Evolutionary conservation across 2,113 vertebrate species (phyloP), one percentile per base, ranked within the genome.

Genomic region (Peromyscus leucopus): DNA sequence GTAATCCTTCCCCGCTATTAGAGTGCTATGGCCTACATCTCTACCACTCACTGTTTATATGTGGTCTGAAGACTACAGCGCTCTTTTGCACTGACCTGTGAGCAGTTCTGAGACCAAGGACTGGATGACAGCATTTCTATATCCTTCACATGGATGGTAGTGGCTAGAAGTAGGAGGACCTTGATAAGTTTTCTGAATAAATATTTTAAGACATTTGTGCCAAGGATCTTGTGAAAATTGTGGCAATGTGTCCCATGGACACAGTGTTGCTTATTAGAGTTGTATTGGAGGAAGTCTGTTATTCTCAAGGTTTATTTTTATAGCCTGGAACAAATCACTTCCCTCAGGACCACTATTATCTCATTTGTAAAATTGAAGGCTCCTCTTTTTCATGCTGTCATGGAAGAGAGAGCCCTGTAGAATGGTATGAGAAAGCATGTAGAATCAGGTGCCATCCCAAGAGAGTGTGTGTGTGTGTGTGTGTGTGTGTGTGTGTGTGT

Each of bases 261-360:
- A 65, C 48, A 76, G 11, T 92, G 65, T 76, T 98, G 82, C 79
- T 90, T 92, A 26, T 72, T 86, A 94, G 82, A 92, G 4, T 67
- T 95, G 0, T 67, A 28, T 72, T 89, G 92, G 72, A 91, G 67
- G n/a, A 86, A 79, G 91, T 90, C 16, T 55, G 13, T 94, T 88
- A 85, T 93, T 92, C 67, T 95, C 39, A 46, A 93, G 78, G 74
- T 90, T 97, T 80, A 63, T 83, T 96, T 71, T 95, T 88, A 42
- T 7, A 87, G 69, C 51, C 84, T 97, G 95, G 79, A 65, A 79
- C 92, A 94, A 95, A 90, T 93, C 57, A n/a, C 46, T 95, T 79
- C 72, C 94, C n/a, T 94, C 7, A 88, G 78, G 90, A 59, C 33
- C 21, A 84, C 59, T 89, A 0, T 96, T 84, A 93, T 96, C 72